Evolutionary conservation across 2,888 invertebrate species (phyloP), one percentile per base, ranked within the genome.

Genomic region (Ophion costatus): DNA sequence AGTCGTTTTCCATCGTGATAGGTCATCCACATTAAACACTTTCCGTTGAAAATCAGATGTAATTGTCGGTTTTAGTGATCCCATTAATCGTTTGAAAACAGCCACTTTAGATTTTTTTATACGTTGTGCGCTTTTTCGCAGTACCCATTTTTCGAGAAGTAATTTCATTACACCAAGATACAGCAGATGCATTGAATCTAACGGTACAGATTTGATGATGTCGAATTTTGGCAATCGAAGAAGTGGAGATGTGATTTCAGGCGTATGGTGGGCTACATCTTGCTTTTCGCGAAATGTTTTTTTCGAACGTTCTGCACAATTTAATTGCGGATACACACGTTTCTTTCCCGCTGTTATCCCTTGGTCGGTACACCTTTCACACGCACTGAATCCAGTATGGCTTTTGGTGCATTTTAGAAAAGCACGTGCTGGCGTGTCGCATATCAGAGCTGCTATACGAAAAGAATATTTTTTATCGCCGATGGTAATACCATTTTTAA

Each of bases 21-120:
- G 7, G 11, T 81, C 78, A 0, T 24, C 51, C 11, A 77, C 14
- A 5, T 83, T 81, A 57, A 85, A 82, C 0, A n/a, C 17, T 76
- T 86, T 87, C 22, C 84, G 76, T 45, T 86, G 86, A 74, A 87
- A 86, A 67, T 83, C 87, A 10, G 38, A 56, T 45, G 85, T 85
- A 14, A 86, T 73, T 29, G 51, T 51, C 51, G 51, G 51, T 51
- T 51, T 10, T 0, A 51, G 17, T 17, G 6, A 51, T 5, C 2
- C 9, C 51, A 51, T 51, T 6, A 51, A 51, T 64, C 33, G 11
- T 29, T 64, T 24, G 10, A 64, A 33, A 22, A 14, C 29, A 9
- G 14, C 24, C 64, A 64, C 20, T 29, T 64, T 11, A 7, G 24
- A 14, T 7, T 10, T 64, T 29, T 64, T 33, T 4, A 64, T 24